Evolutionary conservation across 1,140 invertebrate genomes (phyloP).

Genomic region (Euwallacea similis): DNA sequence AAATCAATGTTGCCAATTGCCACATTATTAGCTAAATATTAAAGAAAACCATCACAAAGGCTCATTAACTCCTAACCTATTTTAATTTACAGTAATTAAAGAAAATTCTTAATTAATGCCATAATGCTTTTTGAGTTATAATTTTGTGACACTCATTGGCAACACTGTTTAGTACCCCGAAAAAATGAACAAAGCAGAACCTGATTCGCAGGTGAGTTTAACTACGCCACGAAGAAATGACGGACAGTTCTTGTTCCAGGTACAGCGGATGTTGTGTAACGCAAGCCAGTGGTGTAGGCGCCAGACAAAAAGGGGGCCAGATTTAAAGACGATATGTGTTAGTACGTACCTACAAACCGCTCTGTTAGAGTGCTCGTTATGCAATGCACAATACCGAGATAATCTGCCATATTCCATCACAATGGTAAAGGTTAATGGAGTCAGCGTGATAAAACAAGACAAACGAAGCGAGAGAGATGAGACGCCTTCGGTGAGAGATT

Average conservation of each 20-base stretch:
- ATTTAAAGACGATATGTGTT: no score
- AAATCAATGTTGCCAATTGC: no score
- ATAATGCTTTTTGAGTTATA: no score
- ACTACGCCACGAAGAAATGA: slow-evolving; percentile 19
- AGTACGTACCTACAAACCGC: neutral
- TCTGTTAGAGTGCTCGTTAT: neutral
- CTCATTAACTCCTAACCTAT: no score
- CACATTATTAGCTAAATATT: no score
- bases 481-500: slow-evolving; percentile 25
- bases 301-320: no score
- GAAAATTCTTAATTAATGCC: no score
- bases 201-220: slow-evolving; percentile 18
- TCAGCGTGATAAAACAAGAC: slow-evolving; percentile 20
- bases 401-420: slow-evolving; percentile 19
- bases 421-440: slow-evolving; percentile 32
- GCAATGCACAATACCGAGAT: slow-evolving; percentile 14
- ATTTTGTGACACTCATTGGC: no score
- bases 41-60: neutral
- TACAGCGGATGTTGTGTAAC: slow-evolving; percentile 26
- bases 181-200: slow-evolving; percentile 26
- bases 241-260: slow-evolving; percentile 21
- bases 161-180: neutral
- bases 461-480: slow-evolving; percentile 12
- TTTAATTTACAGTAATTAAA: no score
- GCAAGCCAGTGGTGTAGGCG: slow-evolving; percentile 9